A percentile compares a stretch with the other conserved stretches of the same genome.
phyloP scores from a whole-genome alignment of 2,888 invertebrate species.

The Tipula unca region DNA sequence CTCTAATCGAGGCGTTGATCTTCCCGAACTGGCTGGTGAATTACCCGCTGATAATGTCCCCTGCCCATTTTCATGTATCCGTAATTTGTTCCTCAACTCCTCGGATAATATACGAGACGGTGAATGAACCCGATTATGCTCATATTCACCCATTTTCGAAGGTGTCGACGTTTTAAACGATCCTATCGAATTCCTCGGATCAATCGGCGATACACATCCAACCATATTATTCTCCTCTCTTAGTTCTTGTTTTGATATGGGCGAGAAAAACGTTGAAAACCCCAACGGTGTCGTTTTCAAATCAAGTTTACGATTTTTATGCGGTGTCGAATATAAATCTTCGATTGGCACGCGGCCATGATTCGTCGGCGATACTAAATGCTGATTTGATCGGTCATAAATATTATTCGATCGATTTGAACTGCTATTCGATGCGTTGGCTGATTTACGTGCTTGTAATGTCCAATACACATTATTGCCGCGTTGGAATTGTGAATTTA shows the following conservation, averaged over 20 bases:
- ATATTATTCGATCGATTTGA: constrained; percentile 24
- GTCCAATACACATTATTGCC: constrained; percentile 52
- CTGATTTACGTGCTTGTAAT: constrained; percentile 39
- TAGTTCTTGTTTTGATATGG: constrained; percentile 23
- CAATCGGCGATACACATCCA: constrained; percentile 58
- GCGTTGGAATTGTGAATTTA: constrained; percentile 34
- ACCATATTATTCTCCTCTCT: constrained; percentile 33
- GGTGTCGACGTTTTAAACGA: constrained; percentile 63
- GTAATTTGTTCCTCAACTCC: constrained; percentile 46
- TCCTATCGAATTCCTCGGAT: constrained; percentile 48
- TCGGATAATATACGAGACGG: constrained; percentile 50
- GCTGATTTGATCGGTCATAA: constrained; percentile 22
- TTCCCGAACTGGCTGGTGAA: constrained; percentile 47
- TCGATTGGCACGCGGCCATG: constrained; percentile 28
- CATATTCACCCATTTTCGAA: constrained; percentile 39
- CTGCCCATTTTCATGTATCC: constrained; percentile 22
- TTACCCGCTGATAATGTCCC: constrained; percentile 42
- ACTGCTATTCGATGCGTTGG: background rate
- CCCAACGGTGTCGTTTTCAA: constrained; percentile 27
- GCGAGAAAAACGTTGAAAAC: constrained; percentile 29
- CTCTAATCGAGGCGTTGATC: constrained; percentile 41
- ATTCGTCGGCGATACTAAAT: constrained; percentile 24
- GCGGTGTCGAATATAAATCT: constrained; percentile 40
- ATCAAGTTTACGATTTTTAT: constrained; percentile 25
- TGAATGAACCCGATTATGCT: constrained; percentile 36